Evolutionary conservation across 2,797 vertebrate species (phyloP).

Genomic region (Poecile montanus): DNA sequence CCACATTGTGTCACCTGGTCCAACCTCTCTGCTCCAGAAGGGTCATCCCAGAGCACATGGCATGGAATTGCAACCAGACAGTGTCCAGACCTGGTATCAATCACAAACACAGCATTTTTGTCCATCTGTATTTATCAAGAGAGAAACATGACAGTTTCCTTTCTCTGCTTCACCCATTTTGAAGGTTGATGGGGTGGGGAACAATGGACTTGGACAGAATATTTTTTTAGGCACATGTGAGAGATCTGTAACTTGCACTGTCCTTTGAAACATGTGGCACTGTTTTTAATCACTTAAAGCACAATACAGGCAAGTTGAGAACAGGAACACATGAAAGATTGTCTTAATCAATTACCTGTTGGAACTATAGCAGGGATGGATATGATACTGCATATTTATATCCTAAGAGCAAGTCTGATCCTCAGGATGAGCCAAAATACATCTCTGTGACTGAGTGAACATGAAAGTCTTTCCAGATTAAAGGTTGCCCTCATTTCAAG

Average conservation of each 20-base stretch:
- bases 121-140: background rate
- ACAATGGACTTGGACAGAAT: background rate
- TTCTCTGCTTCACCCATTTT: background rate
- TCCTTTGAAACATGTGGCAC: background rate
- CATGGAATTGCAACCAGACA: background rate
- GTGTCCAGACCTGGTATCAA: background rate
- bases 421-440: background rate
- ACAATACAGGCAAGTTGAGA: background rate
- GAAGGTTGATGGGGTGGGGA: background rate
- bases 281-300: background rate
- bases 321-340: background rate
- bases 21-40: background rate
- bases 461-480: constrained; percentile 17
- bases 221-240: background rate
- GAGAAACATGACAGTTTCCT: background rate
- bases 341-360: background rate
- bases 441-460: background rate
- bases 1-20: background rate
- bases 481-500: constrained; percentile 3
- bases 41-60: background rate
- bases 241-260: background rate
- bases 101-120: background rate
- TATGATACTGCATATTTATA: background rate
- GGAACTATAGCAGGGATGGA: background rate
- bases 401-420: background rate